phyloP scores from a whole-genome alignment of 2,797 vertebrate species.

The Sibirionetta formosa region DNA sequence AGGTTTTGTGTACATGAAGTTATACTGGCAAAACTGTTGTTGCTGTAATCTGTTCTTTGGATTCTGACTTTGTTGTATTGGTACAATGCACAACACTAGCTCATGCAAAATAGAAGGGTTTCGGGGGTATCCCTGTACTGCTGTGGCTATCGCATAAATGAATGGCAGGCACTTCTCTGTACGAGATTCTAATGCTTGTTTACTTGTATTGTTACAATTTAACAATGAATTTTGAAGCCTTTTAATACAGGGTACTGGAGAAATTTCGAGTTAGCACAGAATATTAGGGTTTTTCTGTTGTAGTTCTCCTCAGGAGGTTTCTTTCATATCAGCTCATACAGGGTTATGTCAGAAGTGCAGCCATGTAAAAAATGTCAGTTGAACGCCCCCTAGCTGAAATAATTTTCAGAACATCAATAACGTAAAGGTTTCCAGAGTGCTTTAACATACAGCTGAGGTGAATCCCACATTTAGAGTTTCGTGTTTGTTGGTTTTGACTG shows the following conservation, averaged over 20 bases:
- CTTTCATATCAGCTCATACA: background rate
- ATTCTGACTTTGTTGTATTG: background rate
- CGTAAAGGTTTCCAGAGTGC: background rate
- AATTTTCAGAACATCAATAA: background rate
- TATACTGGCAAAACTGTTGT: background rate
- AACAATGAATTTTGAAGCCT: background rate
- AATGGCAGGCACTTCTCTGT: background rate
- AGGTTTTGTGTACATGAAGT: background rate
- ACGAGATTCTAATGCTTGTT: background rate
- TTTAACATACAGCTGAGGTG: background rate
- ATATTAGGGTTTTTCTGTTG: background rate
- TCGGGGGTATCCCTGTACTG: background rate
- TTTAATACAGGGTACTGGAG: background rate
- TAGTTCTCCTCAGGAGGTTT: background rate
- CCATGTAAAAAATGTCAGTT: background rate
- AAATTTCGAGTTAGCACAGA: background rate
- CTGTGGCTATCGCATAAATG: background rate
- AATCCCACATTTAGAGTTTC: background rate
- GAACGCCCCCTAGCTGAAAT: conserved; percentile 52
- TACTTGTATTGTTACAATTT: background rate
- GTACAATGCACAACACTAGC: background rate
- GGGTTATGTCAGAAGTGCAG: background rate
- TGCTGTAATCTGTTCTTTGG: background rate
- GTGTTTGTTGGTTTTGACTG: background rate
- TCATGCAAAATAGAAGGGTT: background rate